phyloP scores from a whole-genome alignment of 2,888 invertebrate genomes.

The Geophilus truncorum region DNA sequence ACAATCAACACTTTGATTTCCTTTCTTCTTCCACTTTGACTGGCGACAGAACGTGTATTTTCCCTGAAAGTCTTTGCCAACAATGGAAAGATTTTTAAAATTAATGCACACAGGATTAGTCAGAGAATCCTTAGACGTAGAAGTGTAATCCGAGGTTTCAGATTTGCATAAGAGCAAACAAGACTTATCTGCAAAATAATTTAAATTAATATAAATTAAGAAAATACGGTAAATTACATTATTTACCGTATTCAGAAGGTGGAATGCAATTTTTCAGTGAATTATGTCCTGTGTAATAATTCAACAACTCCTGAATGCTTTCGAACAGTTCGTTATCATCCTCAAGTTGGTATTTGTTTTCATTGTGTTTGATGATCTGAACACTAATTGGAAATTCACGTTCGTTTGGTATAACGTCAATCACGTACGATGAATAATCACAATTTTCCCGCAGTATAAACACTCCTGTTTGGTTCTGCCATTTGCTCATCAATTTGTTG shows the following conservation, averaged over 20 bases:
- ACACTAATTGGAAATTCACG: constrained; percentile 41
- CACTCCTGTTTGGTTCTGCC: constrained; percentile 67
- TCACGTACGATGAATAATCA: constrained; percentile 70
- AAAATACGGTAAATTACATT: neutral
- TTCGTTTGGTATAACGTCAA: constrained; percentile 73
- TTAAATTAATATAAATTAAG: neutral
- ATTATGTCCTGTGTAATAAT: constrained; percentile 39
- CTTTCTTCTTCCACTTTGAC: constrained; percentile 63
- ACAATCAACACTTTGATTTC: constrained; percentile 44
- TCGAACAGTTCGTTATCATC: constrained; percentile 32
- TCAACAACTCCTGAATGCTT: constrained; percentile 62
- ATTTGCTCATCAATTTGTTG: constrained; percentile 73
- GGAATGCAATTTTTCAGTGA: constrained; percentile 68
- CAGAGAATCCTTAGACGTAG: constrained; percentile 50
- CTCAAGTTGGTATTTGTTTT: constrained; percentile 33
- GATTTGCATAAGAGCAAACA: constrained; percentile 62
- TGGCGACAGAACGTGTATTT: constrained; percentile 58
- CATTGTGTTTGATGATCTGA: constrained; percentile 32
- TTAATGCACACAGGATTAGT: constrained; percentile 61
- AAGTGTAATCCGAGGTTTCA: constrained; percentile 52
- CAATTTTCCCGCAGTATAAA: constrained; percentile 73
- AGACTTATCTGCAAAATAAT: constrained; percentile 59
- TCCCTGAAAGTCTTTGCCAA: constrained; percentile 63
- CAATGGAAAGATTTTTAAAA: constrained; percentile 63
- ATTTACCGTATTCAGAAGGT: constrained; percentile 76